Evolutionary conservation across 2,888 invertebrate species (phyloP), one percentile per base, ranked within the genome.

Genomic region (Podotricha telesiphe): DNA sequence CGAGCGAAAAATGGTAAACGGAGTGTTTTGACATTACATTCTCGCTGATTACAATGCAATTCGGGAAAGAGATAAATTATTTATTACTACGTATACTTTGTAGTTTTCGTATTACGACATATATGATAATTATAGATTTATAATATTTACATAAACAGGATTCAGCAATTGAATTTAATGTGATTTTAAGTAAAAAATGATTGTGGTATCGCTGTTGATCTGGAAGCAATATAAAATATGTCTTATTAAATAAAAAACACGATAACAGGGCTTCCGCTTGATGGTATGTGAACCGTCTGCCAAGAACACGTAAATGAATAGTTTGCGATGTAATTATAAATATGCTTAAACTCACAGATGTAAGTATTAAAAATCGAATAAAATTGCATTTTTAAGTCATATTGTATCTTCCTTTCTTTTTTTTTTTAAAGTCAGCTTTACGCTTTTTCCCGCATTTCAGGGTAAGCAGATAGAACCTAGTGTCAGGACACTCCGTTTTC

Each of bases 231-330:
- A 53, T 17, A 8, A 53, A 53, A 34, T 17, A 34, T 53, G 28
- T 53, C 28, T 53, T 53, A 42, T 17, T n/a, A n/a, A 17, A 10
- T n/a, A 17, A 10, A 34, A 55, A 55, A 34, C 10, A 37, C 34
- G 55, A 55, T 55, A 34, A 55, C 34, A 55, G 34, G 34, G 34
- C 11, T 37, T 55, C 34, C 55, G 55, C 2, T 55, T 17, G 55
- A 55, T 34, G 10, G n/a, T 55, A 19, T 15, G 17, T 34, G n/a
- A 34, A n/a, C 11, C 34, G 17, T 17, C 17, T 55, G 17, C 17
- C 10, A 34, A 34, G 34, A 17, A 55, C 34, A 55, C 55, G 55
- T 55, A n/a, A 53, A 53, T 28, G 34, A 53, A 28, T 53, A 55
- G 34, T 55, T 34, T 42, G 42, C 13, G 13, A 42, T 1, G 13